phyloP scores from a whole-genome alignment of 1,140 invertebrate species.

The Drosophila aff. region DNA sequence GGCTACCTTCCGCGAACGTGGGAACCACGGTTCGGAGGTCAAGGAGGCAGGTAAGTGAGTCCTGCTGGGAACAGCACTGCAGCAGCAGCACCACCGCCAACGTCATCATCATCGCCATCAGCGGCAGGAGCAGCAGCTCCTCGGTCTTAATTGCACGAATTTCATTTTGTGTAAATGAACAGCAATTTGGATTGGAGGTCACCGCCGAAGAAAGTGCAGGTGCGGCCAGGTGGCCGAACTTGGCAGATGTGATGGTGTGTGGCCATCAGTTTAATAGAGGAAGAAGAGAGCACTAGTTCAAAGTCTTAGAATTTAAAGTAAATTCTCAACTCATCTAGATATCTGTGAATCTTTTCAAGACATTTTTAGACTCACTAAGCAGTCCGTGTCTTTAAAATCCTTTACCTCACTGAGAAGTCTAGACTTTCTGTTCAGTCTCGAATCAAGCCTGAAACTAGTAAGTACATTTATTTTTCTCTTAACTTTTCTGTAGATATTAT shows the following conservation, averaged over 20 bases:
- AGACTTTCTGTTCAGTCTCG: not conserved
- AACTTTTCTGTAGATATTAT: not conserved
- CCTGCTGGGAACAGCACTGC: constrained; percentile 18
- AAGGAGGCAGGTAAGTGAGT: constrained; percentile 29
- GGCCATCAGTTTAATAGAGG: not conserved
- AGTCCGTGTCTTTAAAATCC: not conserved
- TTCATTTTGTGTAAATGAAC: constrained; percentile 84
- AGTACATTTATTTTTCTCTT: not conserved
- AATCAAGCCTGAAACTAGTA: too few species aligned
- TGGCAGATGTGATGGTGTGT: not conserved
- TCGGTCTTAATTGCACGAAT: constrained; percentile 79
- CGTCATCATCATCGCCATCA: constrained; percentile 22
- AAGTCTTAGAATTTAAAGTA: not conserved
- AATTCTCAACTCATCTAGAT: not conserved
- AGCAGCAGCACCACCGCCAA: constrained; percentile 12
- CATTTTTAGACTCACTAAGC: not conserved
- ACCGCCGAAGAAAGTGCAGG: constrained; percentile 52
- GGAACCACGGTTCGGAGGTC: constrained; percentile 15
- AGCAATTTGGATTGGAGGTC: constrained; percentile 71
- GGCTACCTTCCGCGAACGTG: constrained; percentile 14
- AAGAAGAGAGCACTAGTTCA: too few species aligned
- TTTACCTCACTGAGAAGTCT: accelerated
- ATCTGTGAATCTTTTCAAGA: not conserved
- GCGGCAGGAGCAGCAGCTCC: constrained; percentile 36
- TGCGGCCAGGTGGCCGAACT: constrained; percentile 9